phyloP scores from a whole-genome alignment of 2,888 invertebrate species.

The Clostera curtula region DNA sequence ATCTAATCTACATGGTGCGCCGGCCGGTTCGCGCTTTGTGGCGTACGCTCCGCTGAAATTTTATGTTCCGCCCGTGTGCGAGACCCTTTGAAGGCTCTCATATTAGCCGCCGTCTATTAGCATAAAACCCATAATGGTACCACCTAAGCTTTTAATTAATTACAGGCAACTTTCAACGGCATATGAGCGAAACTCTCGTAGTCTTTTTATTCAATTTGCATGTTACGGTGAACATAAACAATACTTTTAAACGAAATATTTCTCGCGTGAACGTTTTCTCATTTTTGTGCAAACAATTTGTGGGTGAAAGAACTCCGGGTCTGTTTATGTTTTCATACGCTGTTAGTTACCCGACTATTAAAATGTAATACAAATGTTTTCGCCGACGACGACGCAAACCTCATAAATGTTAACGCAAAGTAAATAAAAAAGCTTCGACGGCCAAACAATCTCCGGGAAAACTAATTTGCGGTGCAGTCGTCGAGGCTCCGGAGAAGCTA shows the following conservation, averaged over 20 bases:
- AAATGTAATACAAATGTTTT: constrained; percentile 23
- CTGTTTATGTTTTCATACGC: constrained; percentile 6
- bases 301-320: neutral
- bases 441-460: constrained; percentile 67
- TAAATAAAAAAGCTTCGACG: constrained; percentile 49
- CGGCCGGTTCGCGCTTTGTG: constrained; percentile 31
- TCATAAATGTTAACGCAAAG: constrained; percentile 63
- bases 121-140: constrained; percentile 65
- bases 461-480: constrained; percentile 68
- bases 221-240: constrained; percentile 23
- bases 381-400: constrained; percentile 40
- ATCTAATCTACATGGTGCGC: constrained; percentile 39
- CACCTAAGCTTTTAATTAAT: constrained; percentile 68
- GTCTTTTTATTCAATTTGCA: constrained; percentile 41
- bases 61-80: constrained; percentile 46
- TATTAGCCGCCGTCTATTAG: constrained; percentile 61
- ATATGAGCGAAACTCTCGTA: constrained; percentile 29
- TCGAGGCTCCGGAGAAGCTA: constrained; percentile 44
- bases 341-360: constrained; percentile 20
- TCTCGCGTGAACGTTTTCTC: constrained; percentile 16
- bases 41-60: constrained; percentile 48
- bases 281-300: constrained; percentile 1
- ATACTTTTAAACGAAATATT: constrained; percentile 31
- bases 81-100: constrained; percentile 57
- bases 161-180: constrained; percentile 43